phyloP scores from a whole-genome alignment of 2,797 vertebrate genomes.

The Bothrops alternatus region DNA sequence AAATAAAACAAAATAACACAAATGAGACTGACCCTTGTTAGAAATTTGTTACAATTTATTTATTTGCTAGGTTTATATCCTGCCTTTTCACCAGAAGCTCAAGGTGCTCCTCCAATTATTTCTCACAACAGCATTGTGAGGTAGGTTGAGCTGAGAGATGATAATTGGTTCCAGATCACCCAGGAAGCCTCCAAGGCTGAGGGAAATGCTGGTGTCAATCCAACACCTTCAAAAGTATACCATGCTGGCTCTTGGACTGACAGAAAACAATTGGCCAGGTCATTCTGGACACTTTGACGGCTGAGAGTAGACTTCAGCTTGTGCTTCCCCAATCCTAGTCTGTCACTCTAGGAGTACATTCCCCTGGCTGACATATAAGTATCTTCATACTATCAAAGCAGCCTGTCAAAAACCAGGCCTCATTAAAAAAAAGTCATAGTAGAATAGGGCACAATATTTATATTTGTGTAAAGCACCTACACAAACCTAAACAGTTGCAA shows the following conservation, averaged over 20 bases:
- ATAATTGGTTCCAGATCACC: not conserved
- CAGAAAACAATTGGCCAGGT: not conserved
- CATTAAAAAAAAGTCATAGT: not conserved
- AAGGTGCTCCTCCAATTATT: not conserved
- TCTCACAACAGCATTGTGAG: not conserved
- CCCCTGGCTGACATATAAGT: not conserved
- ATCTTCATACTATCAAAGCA: not conserved
- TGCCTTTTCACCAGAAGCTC: not conserved
- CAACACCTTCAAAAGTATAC: not conserved
- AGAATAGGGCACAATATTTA: not conserved
- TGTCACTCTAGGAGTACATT: not conserved
- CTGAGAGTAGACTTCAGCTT: not conserved
- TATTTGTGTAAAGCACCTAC: too few species aligned
- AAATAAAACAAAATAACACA: not conserved
- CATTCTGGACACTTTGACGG: not conserved
- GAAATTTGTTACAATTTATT: not conserved
- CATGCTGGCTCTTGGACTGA: not conserved
- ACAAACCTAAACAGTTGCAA: not conserved
- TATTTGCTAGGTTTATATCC: not conserved
- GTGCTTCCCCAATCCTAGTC: not conserved
- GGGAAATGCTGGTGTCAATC: not conserved
- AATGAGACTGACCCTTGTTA: not conserved
- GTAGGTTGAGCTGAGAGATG: not conserved
- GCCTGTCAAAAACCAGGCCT: not conserved
- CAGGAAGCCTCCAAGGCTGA: not conserved